A percentile compares a stretch with the other conserved stretches of the same genome.
Evolutionary conservation across 2,113 vertebrate species (phyloP).

Genomic region (Cyanoderma ruficeps): DNA sequence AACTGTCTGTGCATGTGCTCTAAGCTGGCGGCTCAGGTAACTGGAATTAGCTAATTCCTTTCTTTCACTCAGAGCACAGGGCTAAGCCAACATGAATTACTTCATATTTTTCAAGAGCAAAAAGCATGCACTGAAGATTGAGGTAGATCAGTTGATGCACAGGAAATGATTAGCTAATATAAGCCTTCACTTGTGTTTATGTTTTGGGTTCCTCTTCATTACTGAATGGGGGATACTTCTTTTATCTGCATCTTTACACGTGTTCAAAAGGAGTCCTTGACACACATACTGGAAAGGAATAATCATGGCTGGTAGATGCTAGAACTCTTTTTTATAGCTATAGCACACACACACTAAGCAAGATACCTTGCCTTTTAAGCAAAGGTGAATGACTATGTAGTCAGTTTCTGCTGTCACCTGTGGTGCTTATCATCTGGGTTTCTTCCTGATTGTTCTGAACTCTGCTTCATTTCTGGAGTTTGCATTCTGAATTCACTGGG

Average conservation of each 20-base stretch:
- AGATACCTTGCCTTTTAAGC: not conserved
- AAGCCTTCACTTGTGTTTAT: not conserved
- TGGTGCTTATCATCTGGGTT: not conserved
- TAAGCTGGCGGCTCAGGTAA: not conserved
- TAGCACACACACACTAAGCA: not conserved
- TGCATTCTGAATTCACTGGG: not conserved
- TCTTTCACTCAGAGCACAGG: not conserved
- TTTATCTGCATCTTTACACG: not conserved
- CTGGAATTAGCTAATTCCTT: slow-evolving; percentile 50
- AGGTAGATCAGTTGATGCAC: not conserved
- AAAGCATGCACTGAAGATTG: not conserved
- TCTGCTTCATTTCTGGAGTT: not conserved
- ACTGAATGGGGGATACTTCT: not conserved
- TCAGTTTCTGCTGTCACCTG: not conserved
- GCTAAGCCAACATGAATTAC: not conserved
- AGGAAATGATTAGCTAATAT: not conserved
- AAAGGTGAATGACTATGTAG: not conserved
- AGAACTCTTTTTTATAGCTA: not conserved
- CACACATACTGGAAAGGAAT: not conserved
- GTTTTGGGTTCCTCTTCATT: not conserved
- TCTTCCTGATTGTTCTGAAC: not conserved
- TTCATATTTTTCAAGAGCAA: not conserved
- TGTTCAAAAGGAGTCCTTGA: not conserved
- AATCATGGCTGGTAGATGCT: not conserved
- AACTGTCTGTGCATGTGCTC: slow-evolving; percentile 34